A percentile compares a stretch with the other conserved stretches of the same genome.
Conservation (phyloP, 2,888 invertebrate genomes). For the Pecten maximus region DNA sequence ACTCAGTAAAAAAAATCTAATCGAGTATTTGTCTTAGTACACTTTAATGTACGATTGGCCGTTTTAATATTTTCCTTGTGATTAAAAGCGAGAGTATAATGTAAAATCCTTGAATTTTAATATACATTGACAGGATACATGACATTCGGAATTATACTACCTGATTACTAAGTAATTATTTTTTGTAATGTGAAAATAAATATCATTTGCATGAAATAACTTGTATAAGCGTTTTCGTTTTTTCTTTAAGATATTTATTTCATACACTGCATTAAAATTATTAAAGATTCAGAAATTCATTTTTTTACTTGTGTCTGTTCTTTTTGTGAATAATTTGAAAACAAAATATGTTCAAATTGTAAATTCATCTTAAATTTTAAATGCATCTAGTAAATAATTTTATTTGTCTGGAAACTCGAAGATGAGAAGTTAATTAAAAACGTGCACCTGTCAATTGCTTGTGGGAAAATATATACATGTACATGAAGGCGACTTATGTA, state of each 20-base stretch:
- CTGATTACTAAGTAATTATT: too few species aligned
- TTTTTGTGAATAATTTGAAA: background rate
- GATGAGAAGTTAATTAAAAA: background rate
- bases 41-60: too few species aligned
- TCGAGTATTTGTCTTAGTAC: too few species aligned
- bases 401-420: background rate
- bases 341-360: background rate
- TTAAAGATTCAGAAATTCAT: too few species aligned
- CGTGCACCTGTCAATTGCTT: constrained; percentile 31
- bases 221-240: background rate
- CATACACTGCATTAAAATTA: background rate
- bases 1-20: too few species aligned
- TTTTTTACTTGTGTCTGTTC: too few species aligned
- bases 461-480: constrained; percentile 25
- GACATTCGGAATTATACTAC: too few species aligned
- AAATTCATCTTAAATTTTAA: constrained; percentile 30
- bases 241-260: background rate
- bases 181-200: background rate
- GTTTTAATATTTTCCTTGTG: too few species aligned
- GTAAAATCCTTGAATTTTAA: too few species aligned
- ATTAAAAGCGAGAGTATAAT: too few species aligned
- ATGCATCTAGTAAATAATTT: constrained; percentile 11
- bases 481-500: background rate
- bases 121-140: too few species aligned
- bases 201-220: background rate